These are phyloP conservation scores for Sussaba pulchella DNA, from an alignment of 2,888 invertebrate genomes.

Conservation along the genomic window DNA sequence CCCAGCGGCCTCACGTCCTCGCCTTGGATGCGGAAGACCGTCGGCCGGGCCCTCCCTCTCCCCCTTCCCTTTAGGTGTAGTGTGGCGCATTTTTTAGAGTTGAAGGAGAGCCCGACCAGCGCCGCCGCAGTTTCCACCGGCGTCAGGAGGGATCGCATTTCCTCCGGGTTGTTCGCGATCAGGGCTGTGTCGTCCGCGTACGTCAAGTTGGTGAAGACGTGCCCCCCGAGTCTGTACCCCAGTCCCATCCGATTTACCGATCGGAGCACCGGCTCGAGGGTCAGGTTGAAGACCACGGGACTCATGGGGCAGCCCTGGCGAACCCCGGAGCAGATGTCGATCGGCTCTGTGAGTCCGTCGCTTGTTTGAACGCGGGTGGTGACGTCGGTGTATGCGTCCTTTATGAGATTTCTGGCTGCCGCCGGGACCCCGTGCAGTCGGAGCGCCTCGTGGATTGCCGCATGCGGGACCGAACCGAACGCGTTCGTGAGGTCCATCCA, in stretches of 20 bases:
- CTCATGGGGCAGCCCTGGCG: no score
- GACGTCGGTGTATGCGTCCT: conserved; percentile 61
- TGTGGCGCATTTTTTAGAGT: no score
- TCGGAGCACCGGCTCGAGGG: no score
- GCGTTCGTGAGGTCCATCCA: conserved; percentile 82
- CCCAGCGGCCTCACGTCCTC: conserved; percentile 45
- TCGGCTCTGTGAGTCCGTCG: no score
- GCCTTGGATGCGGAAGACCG: conserved; percentile 65
- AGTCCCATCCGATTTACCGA: neutral
- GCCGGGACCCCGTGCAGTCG: no score
- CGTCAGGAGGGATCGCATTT: conserved; percentile 60
- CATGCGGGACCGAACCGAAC: no score
- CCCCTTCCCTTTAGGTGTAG: conserved; percentile 61
- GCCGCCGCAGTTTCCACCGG: conserved; percentile 40
- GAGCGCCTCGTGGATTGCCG: no score
- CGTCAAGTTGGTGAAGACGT: conserved; percentile 3
- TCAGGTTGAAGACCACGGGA: no score
- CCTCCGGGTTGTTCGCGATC: conserved; percentile 50
- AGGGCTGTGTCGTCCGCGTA: conserved; percentile 54
- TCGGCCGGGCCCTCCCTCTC: conserved; percentile 30
- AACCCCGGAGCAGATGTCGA: no score
- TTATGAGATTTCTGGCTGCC: conserved; percentile 69
- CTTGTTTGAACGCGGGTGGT: conserved; percentile 67
- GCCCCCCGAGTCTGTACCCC: conserved; percentile 28
- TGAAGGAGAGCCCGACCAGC: conserved; percentile 70